A percentile compares a stretch with the other conserved stretches of the same genome.
Evolutionary conservation across 2,113 vertebrate species (phyloP).

Genomic region (Trochalopteron elliotii): DNA sequence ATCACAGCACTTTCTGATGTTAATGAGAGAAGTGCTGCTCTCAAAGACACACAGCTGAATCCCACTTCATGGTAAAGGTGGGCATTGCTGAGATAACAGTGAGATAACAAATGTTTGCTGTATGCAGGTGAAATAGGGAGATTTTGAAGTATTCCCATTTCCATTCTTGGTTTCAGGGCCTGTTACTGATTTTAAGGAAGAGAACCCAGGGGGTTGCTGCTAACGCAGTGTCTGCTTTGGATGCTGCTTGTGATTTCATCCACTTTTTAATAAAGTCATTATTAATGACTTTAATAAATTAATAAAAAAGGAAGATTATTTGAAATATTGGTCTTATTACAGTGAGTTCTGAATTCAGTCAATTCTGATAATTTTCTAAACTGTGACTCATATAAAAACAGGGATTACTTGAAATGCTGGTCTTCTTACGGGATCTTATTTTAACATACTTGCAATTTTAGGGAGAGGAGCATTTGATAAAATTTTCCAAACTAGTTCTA

Average conservation of each 20-base stretch:
- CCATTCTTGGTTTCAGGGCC: background rate
- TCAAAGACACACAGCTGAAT: background rate
- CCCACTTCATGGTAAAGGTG: rapidly evolving
- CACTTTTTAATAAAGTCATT: too few species aligned
- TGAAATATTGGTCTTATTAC: background rate
- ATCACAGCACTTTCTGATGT: background rate
- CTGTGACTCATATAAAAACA: background rate
- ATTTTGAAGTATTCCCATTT: background rate
- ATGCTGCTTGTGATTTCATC: background rate
- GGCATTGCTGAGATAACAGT: background rate
- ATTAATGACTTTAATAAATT: too few species aligned
- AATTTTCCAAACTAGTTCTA: background rate
- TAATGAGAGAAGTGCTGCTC: background rate
- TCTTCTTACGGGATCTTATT: background rate
- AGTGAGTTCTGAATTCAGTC: background rate
- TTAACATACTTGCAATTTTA: background rate
- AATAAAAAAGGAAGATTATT: background rate
- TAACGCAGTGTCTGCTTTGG: background rate
- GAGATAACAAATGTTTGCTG: background rate
- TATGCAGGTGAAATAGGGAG: background rate
- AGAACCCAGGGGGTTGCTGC: background rate
- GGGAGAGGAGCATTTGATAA: background rate
- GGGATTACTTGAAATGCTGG: background rate
- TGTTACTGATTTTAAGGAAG: background rate
- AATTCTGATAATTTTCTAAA: background rate